phyloP scores from a whole-genome alignment of 2,797 vertebrate species.

The Sorex maritimensis region DNA sequence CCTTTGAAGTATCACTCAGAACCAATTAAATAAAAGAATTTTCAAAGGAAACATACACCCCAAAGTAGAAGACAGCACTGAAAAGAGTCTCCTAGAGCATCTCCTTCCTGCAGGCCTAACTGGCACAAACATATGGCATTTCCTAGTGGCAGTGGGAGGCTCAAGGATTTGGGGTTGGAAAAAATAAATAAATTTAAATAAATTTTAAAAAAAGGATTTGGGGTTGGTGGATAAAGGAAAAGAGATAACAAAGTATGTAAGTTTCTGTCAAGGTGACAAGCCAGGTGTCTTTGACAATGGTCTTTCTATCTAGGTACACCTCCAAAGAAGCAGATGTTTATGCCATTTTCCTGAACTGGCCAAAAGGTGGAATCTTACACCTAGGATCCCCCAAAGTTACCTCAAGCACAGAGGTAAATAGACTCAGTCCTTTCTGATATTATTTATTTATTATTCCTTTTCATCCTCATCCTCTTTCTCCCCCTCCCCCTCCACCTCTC shows the following conservation, averaged over 20 bases:
- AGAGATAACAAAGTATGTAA: neutral
- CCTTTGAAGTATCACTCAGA: no score
- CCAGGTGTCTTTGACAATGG: neutral
- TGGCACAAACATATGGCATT: neutral
- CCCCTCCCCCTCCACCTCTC: no score
- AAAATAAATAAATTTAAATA: neutral
- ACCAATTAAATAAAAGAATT: neutral
- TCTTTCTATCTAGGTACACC: conserved; percentile 93
- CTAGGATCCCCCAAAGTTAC: conserved; percentile 91
- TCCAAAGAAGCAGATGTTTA: conserved; percentile 92
- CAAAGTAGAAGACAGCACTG: neutral
- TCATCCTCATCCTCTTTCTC: no score
- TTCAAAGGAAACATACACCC: conserved; percentile 28
- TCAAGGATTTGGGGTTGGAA: neutral
- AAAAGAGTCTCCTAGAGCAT: neutral
- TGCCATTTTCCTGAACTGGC: conserved; percentile 93
- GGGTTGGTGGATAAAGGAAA: neutral
- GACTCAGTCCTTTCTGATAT: neutral
- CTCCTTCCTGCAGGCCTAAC: neutral
- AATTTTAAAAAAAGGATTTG: neutral
- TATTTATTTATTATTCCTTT: neutral
- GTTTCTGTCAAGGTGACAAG: neutral
- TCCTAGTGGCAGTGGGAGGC: neutral
- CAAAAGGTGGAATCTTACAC: conserved; percentile 87
- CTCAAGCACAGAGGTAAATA: conserved; percentile 92